Conservation (phyloP, 2,797 vertebrate species). For the Streptopelia turtur region DNA sequence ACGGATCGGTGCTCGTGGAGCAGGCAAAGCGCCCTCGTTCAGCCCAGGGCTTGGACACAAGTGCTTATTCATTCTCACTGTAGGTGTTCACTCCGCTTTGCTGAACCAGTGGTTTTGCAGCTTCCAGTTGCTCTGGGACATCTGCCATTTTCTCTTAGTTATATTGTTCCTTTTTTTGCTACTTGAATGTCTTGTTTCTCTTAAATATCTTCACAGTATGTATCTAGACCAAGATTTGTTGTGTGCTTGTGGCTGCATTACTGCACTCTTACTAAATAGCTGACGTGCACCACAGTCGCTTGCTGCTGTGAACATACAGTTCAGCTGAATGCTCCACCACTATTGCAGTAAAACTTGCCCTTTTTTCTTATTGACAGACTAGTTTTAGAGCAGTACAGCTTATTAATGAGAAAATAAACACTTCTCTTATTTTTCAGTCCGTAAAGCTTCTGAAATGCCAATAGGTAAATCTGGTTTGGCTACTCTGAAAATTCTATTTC, state of each 20-base stretch:
- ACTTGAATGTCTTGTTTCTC: background rate
- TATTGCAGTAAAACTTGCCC: background rate
- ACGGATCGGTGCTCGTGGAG: background rate
- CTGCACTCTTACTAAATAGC: background rate
- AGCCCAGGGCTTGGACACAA: background rate
- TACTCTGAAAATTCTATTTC: background rate
- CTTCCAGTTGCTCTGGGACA: background rate
- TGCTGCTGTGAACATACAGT: background rate
- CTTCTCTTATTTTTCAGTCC: background rate
- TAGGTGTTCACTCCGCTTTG: background rate
- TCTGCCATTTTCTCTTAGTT: conserved; percentile 13
- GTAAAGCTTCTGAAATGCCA: background rate
- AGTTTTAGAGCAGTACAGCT: background rate
- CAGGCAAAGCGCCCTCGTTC: background rate
- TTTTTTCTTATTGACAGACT: background rate
- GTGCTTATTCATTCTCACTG: background rate
- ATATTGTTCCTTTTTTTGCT: background rate
- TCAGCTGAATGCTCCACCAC: background rate
- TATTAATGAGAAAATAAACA: background rate
- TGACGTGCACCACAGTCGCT: background rate
- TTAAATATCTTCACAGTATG: background rate
- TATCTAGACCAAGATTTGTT: background rate
- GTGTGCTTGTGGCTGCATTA: background rate
- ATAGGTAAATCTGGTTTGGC: background rate
- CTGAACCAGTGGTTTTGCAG: background rate